phyloP scores from a whole-genome alignment of 2,797 vertebrate species.

The Prionace glauca region DNA sequence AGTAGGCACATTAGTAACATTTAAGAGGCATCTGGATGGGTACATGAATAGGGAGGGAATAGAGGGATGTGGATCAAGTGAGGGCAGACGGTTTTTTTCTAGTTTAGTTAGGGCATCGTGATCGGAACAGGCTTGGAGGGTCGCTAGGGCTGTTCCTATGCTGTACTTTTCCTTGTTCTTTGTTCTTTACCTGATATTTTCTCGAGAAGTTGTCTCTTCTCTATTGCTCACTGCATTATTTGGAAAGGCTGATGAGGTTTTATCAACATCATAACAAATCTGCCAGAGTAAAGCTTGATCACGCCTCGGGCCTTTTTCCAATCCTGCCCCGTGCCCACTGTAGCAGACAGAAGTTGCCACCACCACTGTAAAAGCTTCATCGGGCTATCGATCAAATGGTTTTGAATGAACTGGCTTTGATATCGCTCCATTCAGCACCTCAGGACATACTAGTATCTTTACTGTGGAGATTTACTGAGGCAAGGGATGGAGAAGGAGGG shows the following conservation, averaged over 20 bases:
- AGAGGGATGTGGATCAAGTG: no score
- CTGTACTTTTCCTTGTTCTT: no score
- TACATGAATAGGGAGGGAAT: no score
- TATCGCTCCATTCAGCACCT: not conserved
- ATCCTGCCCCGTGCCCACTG: not conserved
- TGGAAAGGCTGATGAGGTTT: not conserved
- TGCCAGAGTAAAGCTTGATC: not conserved
- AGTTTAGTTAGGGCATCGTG: no score
- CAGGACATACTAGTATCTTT: no score
- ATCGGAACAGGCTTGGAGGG: no score
- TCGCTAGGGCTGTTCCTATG: no score
- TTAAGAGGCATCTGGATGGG: no score
- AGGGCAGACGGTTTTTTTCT: no score
- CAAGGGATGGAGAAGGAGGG: no score
- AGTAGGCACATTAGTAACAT: no score
- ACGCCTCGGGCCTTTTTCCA: not conserved
- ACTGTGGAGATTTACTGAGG: no score
- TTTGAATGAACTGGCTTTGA: not conserved
- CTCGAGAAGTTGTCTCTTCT: not conserved
- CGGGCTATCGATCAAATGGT: not conserved
- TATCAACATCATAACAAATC: not conserved
- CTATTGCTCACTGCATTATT: not conserved
- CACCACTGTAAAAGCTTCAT: not conserved
- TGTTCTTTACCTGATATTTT: not conserved
- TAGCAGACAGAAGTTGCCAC: not conserved